These are phyloP conservation scores for Aphelocoma californica DNA, from an alignment of 2,797 vertebrate genomes.

Conservation along the genomic window DNA sequence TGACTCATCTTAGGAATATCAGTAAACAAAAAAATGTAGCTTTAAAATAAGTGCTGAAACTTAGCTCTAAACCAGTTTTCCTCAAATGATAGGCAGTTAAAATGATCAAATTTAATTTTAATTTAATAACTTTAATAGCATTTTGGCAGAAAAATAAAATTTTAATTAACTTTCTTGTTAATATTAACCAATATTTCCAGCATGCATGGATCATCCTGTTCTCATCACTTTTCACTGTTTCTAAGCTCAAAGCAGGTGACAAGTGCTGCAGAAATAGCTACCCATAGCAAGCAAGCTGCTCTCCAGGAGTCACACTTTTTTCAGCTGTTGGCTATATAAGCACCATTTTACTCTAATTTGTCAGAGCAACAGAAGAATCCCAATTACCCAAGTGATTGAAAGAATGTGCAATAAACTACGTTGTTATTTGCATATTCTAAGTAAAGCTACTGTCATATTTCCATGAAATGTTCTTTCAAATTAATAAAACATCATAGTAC, in stretches of 20 bases:
- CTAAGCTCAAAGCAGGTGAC: neutral
- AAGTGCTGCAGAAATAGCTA: neutral
- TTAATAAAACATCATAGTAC: constrained; percentile 26
- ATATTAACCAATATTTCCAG: neutral
- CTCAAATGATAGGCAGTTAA: neutral
- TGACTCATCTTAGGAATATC: neutral
- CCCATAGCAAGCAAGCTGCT: neutral
- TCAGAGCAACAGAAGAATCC: constrained; percentile 3
- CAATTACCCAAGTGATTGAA: constrained; percentile 42
- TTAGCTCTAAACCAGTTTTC: neutral
- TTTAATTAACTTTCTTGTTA: neutral
- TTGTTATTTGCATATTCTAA: constrained; percentile 42
- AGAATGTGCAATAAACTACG: neutral
- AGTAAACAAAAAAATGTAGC: neutral
- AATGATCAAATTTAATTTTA: neutral
- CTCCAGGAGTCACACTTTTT: neutral
- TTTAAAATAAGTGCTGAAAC: neutral
- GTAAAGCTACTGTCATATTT: constrained; percentile 14
- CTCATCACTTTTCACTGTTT: neutral
- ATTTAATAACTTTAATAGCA: neutral
- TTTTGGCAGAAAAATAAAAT: neutral
- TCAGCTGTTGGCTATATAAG: neutral
- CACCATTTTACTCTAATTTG: constrained; percentile 26
- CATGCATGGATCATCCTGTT: neutral
- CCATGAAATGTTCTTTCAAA: constrained; percentile 3